Conservation (phyloP, 2,797 vertebrate genomes). For the Dallia pectoralis region DNA sequence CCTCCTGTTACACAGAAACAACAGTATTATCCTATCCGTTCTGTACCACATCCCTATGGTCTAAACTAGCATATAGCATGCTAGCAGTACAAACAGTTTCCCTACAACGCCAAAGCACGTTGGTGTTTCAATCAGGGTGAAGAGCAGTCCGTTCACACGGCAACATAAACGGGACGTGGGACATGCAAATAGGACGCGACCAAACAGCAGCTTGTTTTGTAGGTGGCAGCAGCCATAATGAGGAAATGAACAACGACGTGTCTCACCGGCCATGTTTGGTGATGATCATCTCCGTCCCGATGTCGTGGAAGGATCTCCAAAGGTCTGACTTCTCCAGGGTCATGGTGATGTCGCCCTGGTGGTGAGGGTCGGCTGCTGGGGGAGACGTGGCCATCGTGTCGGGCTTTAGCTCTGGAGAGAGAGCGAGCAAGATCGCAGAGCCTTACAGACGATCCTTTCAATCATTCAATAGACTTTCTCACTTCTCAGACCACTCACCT, state of each 20-base stretch:
- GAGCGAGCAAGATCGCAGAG: background rate
- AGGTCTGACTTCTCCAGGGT: constrained; percentile 76
- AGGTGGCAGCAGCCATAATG: background rate
- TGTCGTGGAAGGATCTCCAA: constrained; percentile 78
- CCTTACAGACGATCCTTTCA: background rate
- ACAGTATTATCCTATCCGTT: background rate
- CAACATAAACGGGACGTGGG: background rate
- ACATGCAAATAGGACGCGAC: too few species aligned
- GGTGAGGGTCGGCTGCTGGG: constrained; percentile 46
- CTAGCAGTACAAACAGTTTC: background rate
- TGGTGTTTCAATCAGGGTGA: background rate
- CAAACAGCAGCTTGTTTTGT: too few species aligned
- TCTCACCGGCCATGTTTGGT: constrained; percentile 81
- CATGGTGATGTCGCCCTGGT: constrained; percentile 57
- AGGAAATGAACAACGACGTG: rapidly evolving
- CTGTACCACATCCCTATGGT: background rate
- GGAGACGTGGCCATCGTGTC: constrained; percentile 34
- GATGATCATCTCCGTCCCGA: constrained; percentile 83
- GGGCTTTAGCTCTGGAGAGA: constrained; percentile 47
- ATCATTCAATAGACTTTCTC: background rate
- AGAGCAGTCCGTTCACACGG: background rate
- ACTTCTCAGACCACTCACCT: background rate
- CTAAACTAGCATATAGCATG: background rate
- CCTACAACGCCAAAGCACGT: background rate
- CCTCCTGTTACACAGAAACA: constrained; percentile 62